phyloP scores from a whole-genome alignment of 30 jellyfish, hydroid and myxozoan species.

The Sanderia malayensis region DNA sequence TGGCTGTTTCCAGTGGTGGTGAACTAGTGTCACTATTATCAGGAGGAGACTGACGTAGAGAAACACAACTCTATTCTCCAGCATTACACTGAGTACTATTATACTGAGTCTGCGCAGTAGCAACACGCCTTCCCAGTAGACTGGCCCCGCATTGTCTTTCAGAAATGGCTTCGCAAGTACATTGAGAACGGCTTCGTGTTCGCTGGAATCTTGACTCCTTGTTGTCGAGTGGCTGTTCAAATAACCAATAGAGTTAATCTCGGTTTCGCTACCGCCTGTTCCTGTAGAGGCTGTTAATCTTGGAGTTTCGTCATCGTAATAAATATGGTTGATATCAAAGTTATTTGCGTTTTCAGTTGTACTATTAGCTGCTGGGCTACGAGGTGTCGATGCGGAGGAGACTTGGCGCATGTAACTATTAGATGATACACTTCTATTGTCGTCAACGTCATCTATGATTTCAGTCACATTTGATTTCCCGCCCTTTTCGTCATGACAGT shows the following conservation, averaged over 20 bases:
- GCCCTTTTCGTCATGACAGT: neutral
- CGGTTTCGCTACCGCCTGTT: neutral
- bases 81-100: conserved; percentile 8
- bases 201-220: neutral
- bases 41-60: conserved; percentile 7
- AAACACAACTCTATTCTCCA: conserved; percentile 12
- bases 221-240: neutral
- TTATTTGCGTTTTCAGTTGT: neutral
- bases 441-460: neutral
- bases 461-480: neutral
- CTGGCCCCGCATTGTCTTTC: conserved; percentile 14
- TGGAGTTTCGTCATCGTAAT: neutral
- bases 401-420: neutral
- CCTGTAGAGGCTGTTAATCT: neutral
- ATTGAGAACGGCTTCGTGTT: neutral
- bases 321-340: neutral
- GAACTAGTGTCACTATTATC: neutral
- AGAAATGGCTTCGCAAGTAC: conserved; percentile 39
- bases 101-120: conserved; percentile 28
- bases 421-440: neutral
- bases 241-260: neutral
- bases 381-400: neutral
- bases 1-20: conserved; percentile 23
- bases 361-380: neutral
- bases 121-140: conserved; percentile 45